These are phyloP conservation scores for Irena cyanogastra DNA, from an alignment of 2,113 vertebrate genomes.

Conservation along the genomic window DNA sequence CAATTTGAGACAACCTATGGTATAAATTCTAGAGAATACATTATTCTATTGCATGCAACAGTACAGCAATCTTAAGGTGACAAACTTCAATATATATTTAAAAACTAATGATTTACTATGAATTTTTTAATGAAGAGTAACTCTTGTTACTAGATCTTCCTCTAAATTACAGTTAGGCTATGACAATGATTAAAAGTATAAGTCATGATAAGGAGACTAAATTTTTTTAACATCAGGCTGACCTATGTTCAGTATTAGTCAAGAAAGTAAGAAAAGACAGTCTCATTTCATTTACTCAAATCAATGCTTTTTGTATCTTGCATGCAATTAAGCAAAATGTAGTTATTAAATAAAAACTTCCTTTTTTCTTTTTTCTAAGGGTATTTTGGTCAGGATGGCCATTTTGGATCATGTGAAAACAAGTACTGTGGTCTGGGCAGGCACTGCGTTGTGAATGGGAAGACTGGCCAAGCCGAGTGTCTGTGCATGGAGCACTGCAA, in stretches of 20 bases:
- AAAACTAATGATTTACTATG: not conserved
- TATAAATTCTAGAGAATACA: not conserved
- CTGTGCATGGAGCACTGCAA: constrained; percentile 87
- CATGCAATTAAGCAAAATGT: not conserved
- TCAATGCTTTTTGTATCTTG: not conserved
- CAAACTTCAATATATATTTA: not conserved
- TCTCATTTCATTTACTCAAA: constrained; percentile 2
- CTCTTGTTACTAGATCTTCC: not conserved
- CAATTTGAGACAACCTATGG: not conserved
- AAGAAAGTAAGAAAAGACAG: not conserved
- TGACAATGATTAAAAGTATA: not conserved
- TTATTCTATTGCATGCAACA: not conserved
- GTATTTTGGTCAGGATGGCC: constrained; percentile 62
- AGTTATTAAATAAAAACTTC: not conserved
- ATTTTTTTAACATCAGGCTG: not conserved
- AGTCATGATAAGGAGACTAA: not conserved
- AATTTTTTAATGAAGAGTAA: not conserved
- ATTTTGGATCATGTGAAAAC: constrained; percentile 82
- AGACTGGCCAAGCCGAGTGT: constrained; percentile 81
- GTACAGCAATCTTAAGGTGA: not conserved
- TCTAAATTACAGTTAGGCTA: constrained; percentile 2
- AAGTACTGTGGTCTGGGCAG: constrained; percentile 94
- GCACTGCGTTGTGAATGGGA: constrained; percentile 79
- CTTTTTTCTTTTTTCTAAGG: constrained; percentile 47
- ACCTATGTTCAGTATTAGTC: not conserved